Percentiles rank a stretch among this genome's conserved stretches.
phyloP scores from a whole-genome alignment of 2,888 invertebrate species.

The Gibbula magus region DNA sequence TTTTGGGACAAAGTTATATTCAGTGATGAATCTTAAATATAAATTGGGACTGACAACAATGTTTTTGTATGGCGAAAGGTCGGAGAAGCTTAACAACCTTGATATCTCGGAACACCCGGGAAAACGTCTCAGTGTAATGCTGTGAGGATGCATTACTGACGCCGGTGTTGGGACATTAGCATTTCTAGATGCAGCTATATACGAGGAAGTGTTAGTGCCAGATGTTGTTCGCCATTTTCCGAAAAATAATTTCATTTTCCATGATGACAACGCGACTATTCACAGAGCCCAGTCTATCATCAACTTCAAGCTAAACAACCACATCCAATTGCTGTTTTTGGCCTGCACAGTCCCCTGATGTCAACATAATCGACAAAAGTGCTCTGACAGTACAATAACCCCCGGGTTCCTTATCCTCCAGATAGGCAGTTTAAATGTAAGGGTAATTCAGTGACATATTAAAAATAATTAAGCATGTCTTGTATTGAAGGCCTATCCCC shows the following conservation, averaged over 20 bases:
- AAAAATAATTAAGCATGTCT: too few relatives aligned
- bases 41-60: not conserved
- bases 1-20: not conserved
- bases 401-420: too few relatives aligned
- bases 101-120: not conserved
- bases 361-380: too few relatives aligned
- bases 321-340: too few relatives aligned
- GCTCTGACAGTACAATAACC: too few relatives aligned
- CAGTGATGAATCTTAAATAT: not conserved
- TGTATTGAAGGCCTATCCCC: too few relatives aligned
- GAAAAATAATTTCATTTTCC: not conserved
- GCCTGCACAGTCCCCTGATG: too few relatives aligned
- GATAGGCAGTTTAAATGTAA: too few relatives aligned
- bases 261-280: conserved; percentile 18
- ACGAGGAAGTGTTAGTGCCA: conserved; percentile 19
- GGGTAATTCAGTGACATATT: too few relatives aligned
- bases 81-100: not conserved
- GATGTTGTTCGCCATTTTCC: conserved; percentile 24
- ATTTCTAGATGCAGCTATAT: conserved; percentile 3
- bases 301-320: not conserved
- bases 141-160: conserved; percentile 26
- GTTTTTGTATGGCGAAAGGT: not conserved
- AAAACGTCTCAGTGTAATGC: conserved; percentile 2
- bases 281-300: not conserved
- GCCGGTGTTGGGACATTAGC: conserved; percentile 11